These are phyloP conservation scores for Gymnorhina tibicen DNA, from an alignment of 2,113 vertebrate genomes.

Conservation along the genomic window DNA sequence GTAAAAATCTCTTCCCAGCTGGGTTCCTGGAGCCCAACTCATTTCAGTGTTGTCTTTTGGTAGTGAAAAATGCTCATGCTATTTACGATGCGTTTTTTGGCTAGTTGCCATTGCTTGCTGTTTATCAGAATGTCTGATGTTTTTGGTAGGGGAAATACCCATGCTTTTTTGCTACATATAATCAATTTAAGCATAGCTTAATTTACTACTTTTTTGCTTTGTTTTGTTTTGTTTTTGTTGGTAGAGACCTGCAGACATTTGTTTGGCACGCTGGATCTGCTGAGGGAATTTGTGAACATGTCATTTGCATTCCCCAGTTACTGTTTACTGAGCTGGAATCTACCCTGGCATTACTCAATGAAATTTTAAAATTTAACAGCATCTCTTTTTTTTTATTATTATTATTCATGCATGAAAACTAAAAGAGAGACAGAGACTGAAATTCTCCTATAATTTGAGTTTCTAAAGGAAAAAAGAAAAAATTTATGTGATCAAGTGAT, in stretches of 20 bases:
- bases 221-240: background rate
- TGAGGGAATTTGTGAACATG: background rate
- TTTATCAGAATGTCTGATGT: background rate
- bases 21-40: background rate
- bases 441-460: background rate
- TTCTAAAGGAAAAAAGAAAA: background rate
- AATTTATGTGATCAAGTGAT: background rate
- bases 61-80: background rate
- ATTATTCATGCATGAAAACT: background rate
- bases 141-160: background rate
- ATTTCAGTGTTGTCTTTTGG: background rate
- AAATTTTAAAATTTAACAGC: background rate
- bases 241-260: background rate
- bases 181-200: background rate
- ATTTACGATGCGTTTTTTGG: background rate
- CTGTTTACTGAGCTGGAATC: background rate
- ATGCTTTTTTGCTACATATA: background rate
- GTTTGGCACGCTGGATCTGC: background rate
- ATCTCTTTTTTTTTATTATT: background rate
- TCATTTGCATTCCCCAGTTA: background rate
- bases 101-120: background rate
- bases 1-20: background rate
- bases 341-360: background rate
- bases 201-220: background rate
- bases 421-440: background rate